Evolutionary conservation across 2,888 invertebrate genomes (phyloP).

Genomic region (Parnassius mnemosyne): DNA sequence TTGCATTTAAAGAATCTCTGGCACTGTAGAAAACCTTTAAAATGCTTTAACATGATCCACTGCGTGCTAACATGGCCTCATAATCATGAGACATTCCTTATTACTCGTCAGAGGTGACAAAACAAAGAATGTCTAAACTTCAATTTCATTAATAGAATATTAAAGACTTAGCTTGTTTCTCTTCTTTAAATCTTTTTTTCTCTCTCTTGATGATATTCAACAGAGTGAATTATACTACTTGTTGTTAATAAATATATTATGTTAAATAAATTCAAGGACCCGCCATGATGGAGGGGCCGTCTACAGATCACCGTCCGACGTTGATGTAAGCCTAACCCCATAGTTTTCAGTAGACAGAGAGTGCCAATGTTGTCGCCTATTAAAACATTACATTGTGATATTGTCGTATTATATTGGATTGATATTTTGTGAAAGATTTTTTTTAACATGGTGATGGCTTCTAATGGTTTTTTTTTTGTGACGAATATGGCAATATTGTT

Average conservation of each 20-base stretch:
- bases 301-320: constrained; percentile 8
- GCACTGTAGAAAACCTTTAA: too few relatives aligned
- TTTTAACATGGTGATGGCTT: constrained; percentile 50
- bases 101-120: too few relatives aligned
- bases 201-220: constrained; percentile 13
- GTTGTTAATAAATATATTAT: background rate
- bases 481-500: constrained; percentile 47
- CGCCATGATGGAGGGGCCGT: constrained; percentile 14
- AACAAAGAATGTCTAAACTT: too few relatives aligned
- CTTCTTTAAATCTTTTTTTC: too few relatives aligned
- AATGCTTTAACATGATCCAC: too few relatives aligned
- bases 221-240: background rate
- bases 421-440: constrained; percentile 34
- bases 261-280: constrained; percentile 19
- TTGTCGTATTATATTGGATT: constrained; percentile 18
- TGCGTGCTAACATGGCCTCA: too few relatives aligned
- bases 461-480: constrained; percentile 30
- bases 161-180: too few relatives aligned
- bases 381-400: background rate
- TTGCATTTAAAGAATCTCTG: too few relatives aligned
- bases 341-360: constrained; percentile 13
- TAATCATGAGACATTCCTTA: too few relatives aligned
- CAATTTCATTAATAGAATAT: too few relatives aligned
- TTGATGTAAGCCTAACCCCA: constrained; percentile 23
- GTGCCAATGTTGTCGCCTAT: constrained; percentile 16